Evolutionary conservation across 2,113 vertebrate species (phyloP).

Genomic region (Aspiorhynchus laticeps): DNA sequence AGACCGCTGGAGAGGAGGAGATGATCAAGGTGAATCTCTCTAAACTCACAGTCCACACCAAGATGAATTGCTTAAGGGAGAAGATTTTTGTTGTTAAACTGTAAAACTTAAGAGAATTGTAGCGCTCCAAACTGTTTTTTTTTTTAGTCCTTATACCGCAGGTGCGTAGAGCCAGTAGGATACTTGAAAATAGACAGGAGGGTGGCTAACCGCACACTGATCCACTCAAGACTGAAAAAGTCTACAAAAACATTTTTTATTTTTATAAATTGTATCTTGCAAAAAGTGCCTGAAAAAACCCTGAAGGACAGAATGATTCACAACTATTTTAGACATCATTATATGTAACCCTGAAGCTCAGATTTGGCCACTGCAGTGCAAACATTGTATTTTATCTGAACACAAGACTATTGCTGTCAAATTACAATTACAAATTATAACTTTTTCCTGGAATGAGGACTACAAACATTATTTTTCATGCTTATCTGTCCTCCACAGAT

Average conservation of each 20-base stretch:
- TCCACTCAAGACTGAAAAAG: too few relatives aligned
- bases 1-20: constrained; percentile 89
- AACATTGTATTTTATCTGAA: not conserved
- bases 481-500: constrained; percentile 76
- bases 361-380: not conserved
- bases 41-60: not conserved
- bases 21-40: constrained; percentile 90
- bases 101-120: too few relatives aligned
- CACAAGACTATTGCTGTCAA: not conserved
- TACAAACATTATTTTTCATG: not conserved
- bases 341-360: not conserved
- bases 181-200: too few relatives aligned
- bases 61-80: not conserved
- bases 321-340: not conserved
- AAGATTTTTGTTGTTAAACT: too few relatives aligned
- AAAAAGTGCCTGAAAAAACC: too few relatives aligned
- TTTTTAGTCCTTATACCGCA: too few relatives aligned
- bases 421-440: too few relatives aligned
- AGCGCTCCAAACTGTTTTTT: too few relatives aligned
- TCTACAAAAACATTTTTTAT: too few relatives aligned
- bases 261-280: too few relatives aligned
- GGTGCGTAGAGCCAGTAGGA: too few relatives aligned
- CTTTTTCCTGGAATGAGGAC: not conserved
- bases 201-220: too few relatives aligned
- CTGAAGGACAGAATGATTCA: not conserved